Percentiles rank a stretch among this genome's conserved stretches.
phyloP scores from a whole-genome alignment of 2,888 invertebrate species.

The Graphium colonna region DNA sequence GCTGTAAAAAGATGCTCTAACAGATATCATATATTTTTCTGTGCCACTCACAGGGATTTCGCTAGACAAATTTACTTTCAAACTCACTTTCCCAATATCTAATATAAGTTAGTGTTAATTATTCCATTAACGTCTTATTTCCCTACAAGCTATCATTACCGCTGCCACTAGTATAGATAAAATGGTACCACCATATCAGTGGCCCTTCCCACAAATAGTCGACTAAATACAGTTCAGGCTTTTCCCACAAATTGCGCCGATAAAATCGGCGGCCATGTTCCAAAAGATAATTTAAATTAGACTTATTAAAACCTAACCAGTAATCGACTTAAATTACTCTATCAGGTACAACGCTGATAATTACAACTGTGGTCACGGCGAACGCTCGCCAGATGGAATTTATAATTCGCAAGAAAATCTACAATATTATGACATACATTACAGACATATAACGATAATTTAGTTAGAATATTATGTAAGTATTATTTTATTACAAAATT shows the following conservation, averaged over 20 bases:
- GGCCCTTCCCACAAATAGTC: neutral
- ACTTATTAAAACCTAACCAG: constrained; percentile 1
- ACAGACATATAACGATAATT: neutral
- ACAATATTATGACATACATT: constrained; percentile 8
- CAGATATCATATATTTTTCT: too few species aligned
- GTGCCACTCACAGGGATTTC: too few species aligned
- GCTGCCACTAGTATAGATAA: neutral
- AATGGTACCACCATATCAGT: neutral
- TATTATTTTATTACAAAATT: neutral
- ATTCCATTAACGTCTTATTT: too few species aligned
- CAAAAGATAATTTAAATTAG: constrained; percentile 8
- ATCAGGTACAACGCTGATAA: constrained; percentile 12
- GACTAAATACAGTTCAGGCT: neutral
- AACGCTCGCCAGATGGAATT: constrained; percentile 13
- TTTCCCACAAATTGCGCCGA: neutral
- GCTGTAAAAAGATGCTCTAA: too few species aligned
- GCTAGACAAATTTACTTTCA: too few species aligned
- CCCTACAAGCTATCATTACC: neutral
- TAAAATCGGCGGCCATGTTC: neutral
- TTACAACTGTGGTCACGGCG: constrained; percentile 1
- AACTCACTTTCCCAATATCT: too few species aligned
- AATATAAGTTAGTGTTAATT: too few species aligned
- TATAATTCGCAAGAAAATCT: constrained; percentile 12
- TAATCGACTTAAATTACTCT: constrained; percentile 11
- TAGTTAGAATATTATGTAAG: too few species aligned